These are phyloP conservation scores for Genyomyrus donnyi DNA, from an alignment of 2,113 vertebrate species.

Conservation along the genomic window DNA sequence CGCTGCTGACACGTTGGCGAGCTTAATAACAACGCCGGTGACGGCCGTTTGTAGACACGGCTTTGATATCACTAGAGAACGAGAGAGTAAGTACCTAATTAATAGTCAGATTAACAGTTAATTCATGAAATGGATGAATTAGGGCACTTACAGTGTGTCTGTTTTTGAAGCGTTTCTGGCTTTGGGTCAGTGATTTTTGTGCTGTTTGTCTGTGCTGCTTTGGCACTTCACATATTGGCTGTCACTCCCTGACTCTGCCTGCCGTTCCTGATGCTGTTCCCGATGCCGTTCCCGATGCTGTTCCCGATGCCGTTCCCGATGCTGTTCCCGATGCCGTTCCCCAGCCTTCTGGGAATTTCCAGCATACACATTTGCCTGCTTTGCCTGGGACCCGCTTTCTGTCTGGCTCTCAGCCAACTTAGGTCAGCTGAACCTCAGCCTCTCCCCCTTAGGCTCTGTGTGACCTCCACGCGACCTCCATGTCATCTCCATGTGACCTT, in stretches of 20 bases:
- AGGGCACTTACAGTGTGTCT: background rate
- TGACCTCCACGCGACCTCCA: background rate
- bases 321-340: background rate
- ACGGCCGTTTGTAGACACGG: background rate
- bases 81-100: background rate
- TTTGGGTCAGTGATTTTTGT: background rate
- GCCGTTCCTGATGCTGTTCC: background rate
- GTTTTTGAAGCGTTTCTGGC: background rate
- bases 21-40: background rate
- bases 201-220: background rate
- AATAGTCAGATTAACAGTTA: conserved; percentile 4
- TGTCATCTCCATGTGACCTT: background rate
- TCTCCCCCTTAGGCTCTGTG: background rate
- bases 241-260: background rate
- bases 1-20: background rate
- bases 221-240: background rate
- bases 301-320: background rate
- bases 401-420: background rate
- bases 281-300: background rate
- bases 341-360: background rate
- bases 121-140: background rate
- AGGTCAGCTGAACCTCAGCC: background rate
- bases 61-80: background rate
- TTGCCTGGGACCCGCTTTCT: background rate
- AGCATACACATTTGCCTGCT: background rate